These are phyloP conservation scores for Salmo trutta DNA, from an alignment of 2,797 vertebrate genomes.

Conservation along the genomic window DNA sequence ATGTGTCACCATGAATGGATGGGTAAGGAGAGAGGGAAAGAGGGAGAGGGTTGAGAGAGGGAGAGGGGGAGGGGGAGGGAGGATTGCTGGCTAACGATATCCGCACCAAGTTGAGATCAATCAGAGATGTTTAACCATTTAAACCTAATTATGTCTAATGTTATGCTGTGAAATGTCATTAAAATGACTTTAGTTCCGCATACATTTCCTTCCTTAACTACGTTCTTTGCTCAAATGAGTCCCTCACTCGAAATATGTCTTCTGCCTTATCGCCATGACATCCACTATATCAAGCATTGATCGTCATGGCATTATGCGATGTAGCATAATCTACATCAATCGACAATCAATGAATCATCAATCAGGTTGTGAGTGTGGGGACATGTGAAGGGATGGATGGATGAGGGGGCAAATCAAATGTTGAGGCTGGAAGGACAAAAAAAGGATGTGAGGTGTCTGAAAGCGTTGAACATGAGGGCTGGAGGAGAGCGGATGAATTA, in stretches of 20 bases:
- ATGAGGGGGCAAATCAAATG: neutral
- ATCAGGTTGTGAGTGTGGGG: conserved; percentile 21
- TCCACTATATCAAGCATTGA: neutral
- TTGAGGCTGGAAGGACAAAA: neutral
- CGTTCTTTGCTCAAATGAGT: neutral
- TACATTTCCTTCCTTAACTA: neutral
- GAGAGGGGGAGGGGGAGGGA: neutral
- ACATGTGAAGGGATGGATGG: conserved; percentile 7
- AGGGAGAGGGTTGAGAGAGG: neutral
- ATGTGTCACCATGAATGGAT: conserved; percentile 54
- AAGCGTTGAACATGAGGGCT: conserved; percentile 9
- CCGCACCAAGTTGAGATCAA: neutral
- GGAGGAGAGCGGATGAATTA: conserved; percentile 37
- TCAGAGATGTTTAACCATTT: neutral
- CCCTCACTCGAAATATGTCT: neutral
- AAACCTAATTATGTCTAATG: neutral
- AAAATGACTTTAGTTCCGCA: neutral
- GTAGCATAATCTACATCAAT: neutral
- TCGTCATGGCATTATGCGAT: neutral
- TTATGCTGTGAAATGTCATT: neutral
- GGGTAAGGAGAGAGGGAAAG: conserved; percentile 10
- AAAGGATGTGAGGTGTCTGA: conserved; percentile 11
- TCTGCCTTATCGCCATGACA: neutral
- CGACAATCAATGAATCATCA: neutral
- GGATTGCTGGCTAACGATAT: neutral